Conservation (phyloP, 2,113 vertebrate species). For the Pituophis catenifer region DNA sequence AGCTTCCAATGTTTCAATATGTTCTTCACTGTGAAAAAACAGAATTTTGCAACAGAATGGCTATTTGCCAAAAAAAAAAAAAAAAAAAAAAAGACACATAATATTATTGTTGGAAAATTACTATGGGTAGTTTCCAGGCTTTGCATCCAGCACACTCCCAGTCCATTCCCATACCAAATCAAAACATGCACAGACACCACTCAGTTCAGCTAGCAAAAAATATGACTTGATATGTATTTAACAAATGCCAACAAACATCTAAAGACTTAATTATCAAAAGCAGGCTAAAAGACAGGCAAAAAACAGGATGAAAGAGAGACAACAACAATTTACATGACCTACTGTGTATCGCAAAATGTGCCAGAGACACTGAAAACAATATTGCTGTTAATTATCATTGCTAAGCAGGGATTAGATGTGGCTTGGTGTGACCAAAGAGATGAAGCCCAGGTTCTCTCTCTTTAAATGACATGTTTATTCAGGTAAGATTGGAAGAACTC, state of each 20-base stretch:
- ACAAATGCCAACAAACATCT: background rate
- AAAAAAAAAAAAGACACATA: background rate
- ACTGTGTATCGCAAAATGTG: background rate
- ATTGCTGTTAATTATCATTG: background rate
- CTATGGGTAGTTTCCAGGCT: background rate
- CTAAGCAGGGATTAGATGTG: background rate
- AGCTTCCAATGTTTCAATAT: background rate
- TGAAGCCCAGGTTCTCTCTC: background rate
- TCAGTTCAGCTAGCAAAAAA: background rate
- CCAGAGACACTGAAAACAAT: background rate
- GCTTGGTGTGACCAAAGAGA: background rate
- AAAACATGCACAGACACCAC: background rate
- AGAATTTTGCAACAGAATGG: background rate
- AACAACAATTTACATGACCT: background rate
- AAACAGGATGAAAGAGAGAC: background rate
- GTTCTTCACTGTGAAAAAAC: background rate
- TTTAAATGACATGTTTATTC: background rate
- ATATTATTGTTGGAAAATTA: background rate
- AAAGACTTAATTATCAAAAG: background rate
- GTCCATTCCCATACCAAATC: background rate
- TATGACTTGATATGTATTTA: background rate
- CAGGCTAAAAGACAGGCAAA: background rate
- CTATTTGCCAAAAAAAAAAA: background rate
- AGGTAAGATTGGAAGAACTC: background rate
- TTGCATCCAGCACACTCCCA: background rate